Percentiles rank a stretch among this genome's conserved stretches.
Evolutionary conservation across 2,797 vertebrate genomes (phyloP).

Genomic region (Bucorvus abyssinicus): DNA sequence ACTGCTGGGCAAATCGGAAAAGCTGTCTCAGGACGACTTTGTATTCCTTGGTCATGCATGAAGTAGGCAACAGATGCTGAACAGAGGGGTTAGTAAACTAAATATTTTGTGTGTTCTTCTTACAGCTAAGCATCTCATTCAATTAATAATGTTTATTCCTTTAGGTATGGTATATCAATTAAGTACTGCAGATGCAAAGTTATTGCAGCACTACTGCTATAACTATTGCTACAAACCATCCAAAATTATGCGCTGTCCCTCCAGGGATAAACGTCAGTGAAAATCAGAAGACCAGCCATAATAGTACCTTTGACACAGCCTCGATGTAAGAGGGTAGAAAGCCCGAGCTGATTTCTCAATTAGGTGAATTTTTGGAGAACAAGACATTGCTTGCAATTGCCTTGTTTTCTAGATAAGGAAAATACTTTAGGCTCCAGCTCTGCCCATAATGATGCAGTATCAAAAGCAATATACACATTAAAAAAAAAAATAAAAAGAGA

Average conservation of each 20-base stretch:
- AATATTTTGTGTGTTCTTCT: not conserved
- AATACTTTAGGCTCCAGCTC: not conserved
- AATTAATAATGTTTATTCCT: not conserved
- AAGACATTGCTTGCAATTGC: not conserved
- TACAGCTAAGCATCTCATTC: not conserved
- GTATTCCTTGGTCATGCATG: not conserved
- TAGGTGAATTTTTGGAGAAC: not conserved
- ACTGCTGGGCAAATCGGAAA: not conserved
- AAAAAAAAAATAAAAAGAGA: not conserved
- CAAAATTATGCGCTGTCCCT: not conserved
- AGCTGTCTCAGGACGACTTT: not conserved
- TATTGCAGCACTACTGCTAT: not conserved
- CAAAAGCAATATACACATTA: not conserved
- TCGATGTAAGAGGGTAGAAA: not conserved
- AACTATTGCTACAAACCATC: not conserved
- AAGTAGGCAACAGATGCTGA: not conserved
- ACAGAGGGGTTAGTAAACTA: not conserved
- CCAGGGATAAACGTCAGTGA: not conserved
- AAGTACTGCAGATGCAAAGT: not conserved
- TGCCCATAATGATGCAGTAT: not conserved
- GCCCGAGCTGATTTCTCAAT: not conserved
- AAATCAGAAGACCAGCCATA: not conserved
- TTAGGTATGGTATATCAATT: accelerated
- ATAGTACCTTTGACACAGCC: not conserved
- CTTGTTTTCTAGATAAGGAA: not conserved